Conservation (phyloP, 2,797 vertebrate genomes). For the Megalops cyprinoides region DNA sequence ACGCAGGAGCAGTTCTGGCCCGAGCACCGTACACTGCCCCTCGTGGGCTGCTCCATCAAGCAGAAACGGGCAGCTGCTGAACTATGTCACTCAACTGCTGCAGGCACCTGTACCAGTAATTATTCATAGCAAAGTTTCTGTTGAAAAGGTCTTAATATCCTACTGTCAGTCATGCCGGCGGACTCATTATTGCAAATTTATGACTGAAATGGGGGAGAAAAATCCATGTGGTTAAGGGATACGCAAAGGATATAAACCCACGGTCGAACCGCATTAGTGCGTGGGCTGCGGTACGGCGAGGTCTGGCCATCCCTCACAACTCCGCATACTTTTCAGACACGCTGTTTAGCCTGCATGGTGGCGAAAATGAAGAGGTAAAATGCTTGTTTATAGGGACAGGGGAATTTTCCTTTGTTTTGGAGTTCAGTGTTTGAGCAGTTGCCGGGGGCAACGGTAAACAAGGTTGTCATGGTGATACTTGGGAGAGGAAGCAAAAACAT, state of each 20-base stretch:
- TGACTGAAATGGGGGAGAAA: constrained; percentile 46
- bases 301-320: background rate
- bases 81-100: background rate
- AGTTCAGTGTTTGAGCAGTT: constrained; percentile 80
- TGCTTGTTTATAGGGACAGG: constrained; percentile 67
- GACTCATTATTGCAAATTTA: constrained; percentile 35
- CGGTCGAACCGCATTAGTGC: constrained; percentile 5
- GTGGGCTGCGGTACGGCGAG: constrained; percentile 9
- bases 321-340: constrained; percentile 14
- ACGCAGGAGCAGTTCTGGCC: too few species aligned
- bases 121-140: constrained; percentile 38
- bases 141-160: constrained; percentile 46
- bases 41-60: background rate
- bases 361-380: constrained; percentile 50
- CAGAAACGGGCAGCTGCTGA: background rate
- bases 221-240: background rate
- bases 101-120: constrained; percentile 26
- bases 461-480: constrained; percentile 72
- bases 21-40: background rate
- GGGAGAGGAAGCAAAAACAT: constrained; percentile 77
- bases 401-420: constrained; percentile 77
- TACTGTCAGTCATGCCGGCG: constrained; percentile 13
- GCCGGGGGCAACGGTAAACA: constrained; percentile 80
- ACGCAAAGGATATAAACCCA: constrained; percentile 30
- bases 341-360: constrained; percentile 50